Evolutionary conservation across 2,113 vertebrate genomes (phyloP).

Genomic region (sheep (Ovis aries)): DNA sequence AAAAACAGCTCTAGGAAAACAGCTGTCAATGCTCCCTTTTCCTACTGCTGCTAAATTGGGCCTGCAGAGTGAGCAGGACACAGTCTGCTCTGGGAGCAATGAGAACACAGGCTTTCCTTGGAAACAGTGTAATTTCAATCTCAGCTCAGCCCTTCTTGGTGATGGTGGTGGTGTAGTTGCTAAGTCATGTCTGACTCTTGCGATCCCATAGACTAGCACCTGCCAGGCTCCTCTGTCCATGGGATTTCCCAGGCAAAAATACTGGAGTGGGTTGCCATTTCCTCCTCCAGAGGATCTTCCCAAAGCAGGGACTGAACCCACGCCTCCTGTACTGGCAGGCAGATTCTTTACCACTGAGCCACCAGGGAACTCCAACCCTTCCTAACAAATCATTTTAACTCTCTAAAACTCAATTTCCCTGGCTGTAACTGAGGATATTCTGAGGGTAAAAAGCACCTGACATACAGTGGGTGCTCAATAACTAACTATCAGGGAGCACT

Average conservation of each 20-base stretch:
- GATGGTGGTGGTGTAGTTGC: background rate
- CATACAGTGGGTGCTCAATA: background rate
- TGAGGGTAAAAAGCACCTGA: background rate
- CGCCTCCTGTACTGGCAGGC: background rate
- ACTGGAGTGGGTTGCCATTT: background rate
- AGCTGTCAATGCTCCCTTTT: background rate
- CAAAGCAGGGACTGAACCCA: background rate
- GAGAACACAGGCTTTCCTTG: background rate
- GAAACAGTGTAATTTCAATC: background rate
- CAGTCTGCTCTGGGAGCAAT: background rate
- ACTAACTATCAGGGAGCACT: background rate
- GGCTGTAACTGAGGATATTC: background rate
- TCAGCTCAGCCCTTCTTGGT: background rate
- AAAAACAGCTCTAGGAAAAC: conserved; percentile 18
- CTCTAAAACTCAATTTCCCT: background rate
- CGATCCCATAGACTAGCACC: background rate
- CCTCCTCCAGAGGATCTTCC: background rate
- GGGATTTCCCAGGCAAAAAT: background rate
- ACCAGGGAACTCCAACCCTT: background rate
- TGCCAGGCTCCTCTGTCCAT: background rate
- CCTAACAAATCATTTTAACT: background rate
- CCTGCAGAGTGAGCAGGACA: background rate
- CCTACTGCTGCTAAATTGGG: background rate
- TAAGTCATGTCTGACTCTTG: background rate
- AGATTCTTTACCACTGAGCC: background rate